Base-by-base conservation (phyloP, 2,113 vertebrate species). In the Sander lucioperca region DNA sequence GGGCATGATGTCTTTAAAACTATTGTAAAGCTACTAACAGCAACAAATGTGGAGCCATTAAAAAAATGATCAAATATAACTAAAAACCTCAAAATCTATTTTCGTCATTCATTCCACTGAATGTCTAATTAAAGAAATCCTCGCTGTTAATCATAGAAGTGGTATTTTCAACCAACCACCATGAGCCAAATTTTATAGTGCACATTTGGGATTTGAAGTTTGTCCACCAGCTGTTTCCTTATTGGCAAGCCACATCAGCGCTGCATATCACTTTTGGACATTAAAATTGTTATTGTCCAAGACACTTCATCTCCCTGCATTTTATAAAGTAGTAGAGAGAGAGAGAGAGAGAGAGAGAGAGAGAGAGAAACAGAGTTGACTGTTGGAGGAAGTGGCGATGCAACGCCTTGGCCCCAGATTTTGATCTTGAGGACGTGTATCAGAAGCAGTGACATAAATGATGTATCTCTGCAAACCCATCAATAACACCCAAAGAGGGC, bases 391-490 rank as follows among this genome's bases (percentile, higher is more conserved):
- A 76, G 73, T 68, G 61, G 62, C 79, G 71, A 73, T 69, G 85
- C 85, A 79, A 75, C 27, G 39, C 58, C 39, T 75, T 61, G 82
- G 79, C 72, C 66, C 36, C 21, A 68, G 88, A 91, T 90, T 92
- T 85, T 87, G 90, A 93, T 93, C 88, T 84, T 79, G 76, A 90
- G 87, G 83, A 87, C 59, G 88, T 14, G 47, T 87, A 87, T 93
- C 91, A 93, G 87, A 90, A 88, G 84, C 80, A 67, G 70, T 82
- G 88, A 87, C 93, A 94, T 93, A 93, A 94, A 94, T 94, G 91
- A 95, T 94, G 89, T 80, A 94, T 94, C 86, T 83, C 84, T 79
- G 88, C 88, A 93, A 89, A 86, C 74, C 87, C 93, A 95, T 95
- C 94, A 93, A 94, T 95, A 95, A 94, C 87, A 89, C 79, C 90